Base-by-base conservation (phyloP, 2,888 invertebrate species). In the Ochropleura plecta region DNA sequence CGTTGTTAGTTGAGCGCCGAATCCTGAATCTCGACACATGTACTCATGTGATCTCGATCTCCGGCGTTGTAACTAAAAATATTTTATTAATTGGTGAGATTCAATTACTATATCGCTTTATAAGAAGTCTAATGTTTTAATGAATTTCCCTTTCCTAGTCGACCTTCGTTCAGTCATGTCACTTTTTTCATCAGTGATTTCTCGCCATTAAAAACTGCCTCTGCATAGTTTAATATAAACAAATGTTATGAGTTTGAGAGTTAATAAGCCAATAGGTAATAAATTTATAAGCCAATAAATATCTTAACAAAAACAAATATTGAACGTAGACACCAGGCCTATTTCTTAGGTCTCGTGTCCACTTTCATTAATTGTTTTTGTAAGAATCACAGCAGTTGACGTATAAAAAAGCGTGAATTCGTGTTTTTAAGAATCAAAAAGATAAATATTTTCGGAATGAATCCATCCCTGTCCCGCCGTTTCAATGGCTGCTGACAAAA, bases 381-480 rank as follows among this genome's bases (percentile, higher is more conserved):
- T 57, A 16, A 16, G 4, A 57, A 30, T 57, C 16, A 7, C 12
- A 55, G 3, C 1, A 55, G 20, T 14, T 55, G 7, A 20, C 20
- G 14, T 14, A 55, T 20, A 3, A 30, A 57, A n/a, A 16, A 0
- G n/a, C 9, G 3, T n/a, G n/a, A 48, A 3, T 18, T 8, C 18
- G 18, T 18, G 9, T 4, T 51, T 9, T 2, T 10, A 10, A 53
- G n/a, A 51, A 18, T 0, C 0, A 8, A n/a, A 53, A 9, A n/a
- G 18, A 53, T 0, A 10, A 53, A n/a, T 20, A 57, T 62, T 62
- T 62, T 62, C 2, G 18, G 0, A 5, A 20, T 14, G 30, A 14
- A 42, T 82, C 20, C 62, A 6, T 63, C 72, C 30, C 79, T 73
- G 83, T 20, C 8, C 46, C 10, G 9, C 14, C 20, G 63, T 72